phyloP scores from a whole-genome alignment of 2,113 vertebrate genomes.

The Rhinichthys klamathensis region DNA sequence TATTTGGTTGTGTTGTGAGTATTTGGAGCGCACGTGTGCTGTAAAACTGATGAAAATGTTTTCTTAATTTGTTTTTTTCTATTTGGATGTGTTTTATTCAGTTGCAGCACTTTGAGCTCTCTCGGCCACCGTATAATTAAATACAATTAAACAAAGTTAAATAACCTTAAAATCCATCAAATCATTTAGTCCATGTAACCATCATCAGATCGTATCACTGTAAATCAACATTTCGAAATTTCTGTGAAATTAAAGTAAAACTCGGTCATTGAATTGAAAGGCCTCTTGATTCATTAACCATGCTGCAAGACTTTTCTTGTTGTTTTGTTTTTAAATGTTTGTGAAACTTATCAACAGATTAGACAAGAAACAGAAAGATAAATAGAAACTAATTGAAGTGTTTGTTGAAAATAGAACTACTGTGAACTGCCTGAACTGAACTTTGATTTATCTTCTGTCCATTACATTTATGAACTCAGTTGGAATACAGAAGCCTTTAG shows the following conservation, averaged over 20 bases:
- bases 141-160: too few species aligned
- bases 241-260: neutral
- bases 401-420: constrained; percentile 12
- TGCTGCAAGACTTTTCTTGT: neutral
- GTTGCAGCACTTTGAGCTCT: too few species aligned
- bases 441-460: neutral
- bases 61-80: too few species aligned
- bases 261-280: neutral
- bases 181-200: neutral
- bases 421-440: neutral
- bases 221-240: neutral
- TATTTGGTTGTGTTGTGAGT: too few species aligned
- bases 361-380: neutral
- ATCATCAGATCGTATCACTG: neutral
- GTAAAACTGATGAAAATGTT: too few species aligned
- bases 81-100: too few species aligned
- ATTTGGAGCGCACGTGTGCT: too few species aligned
- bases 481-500: neutral
- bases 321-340: neutral
- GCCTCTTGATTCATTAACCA: neutral
- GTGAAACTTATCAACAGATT: neutral
- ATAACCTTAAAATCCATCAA: neutral
- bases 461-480: neutral
- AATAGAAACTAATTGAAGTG: neutral
- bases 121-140: too few species aligned